Evolutionary conservation across 2,888 invertebrate genomes (phyloP), one percentile per base, ranked within the genome.

Genomic region (Dasypogon diadema): DNA sequence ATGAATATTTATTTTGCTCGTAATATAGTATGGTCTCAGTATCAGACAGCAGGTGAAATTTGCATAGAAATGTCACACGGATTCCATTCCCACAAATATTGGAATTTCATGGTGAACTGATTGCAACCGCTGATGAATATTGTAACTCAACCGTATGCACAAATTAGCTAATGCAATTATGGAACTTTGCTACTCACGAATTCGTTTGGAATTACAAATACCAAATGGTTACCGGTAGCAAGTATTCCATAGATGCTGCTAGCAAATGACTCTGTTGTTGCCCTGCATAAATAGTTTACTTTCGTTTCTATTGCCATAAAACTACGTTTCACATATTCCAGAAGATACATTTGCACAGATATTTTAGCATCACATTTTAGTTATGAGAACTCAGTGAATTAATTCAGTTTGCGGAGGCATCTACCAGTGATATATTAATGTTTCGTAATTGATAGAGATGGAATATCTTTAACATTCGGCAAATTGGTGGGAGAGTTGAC

Each of bases 141-240:
- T 65, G 65, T 65, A 65, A 65, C 46, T 22, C 48, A 14, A 4
- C 48, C 65, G 48, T 65, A 24, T 65, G 24, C 24, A 24, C 65
- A 65, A 65, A 65, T 65, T 65, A 65, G 46, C 65, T 65, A 65
- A 65, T 65, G 46, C 65, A 46, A 65, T 65, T 65, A 65, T 14
- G 65, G 48, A 65, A 46, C 46, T 46, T 65, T 65, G 65, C 24
- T 48, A 65, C 46, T 65, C 46, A 65, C 65, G 65, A 46, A 48
- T 46, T 65, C 26, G 16, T 65, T 10, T 14, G 65, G 24, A 18
- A 46, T 65, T 14, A 24, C 16, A 10, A 12, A 21, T 18, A 46
- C 46, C 21, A 24, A 12, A 46, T 24, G 46, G 56, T 4, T 12
- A n/a, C 8, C 21, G 63, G 65, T 51, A 5, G 16, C 16, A 51